Base-by-base conservation (phyloP, 2,113 vertebrate genomes). In the Galeopterus variegatus region DNA sequence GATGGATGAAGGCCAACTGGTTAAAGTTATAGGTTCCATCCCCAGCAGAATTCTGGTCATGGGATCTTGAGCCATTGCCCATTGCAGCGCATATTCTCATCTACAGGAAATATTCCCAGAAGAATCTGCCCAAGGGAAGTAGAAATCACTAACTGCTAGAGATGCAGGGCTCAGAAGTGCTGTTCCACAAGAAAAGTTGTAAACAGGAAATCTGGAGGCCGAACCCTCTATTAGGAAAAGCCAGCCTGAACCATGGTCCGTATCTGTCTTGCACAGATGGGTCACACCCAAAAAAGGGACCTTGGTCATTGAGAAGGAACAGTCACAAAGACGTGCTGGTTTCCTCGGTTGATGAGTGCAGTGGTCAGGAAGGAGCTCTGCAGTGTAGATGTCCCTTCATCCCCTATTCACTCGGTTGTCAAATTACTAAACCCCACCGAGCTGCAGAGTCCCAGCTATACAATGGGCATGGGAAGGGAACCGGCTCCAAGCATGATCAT, bases 121-220 rank as follows among this genome's bases (percentile, higher is more conserved):
- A 36, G 92, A 54, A 28, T 91, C 21, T 58, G 62, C 21, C 56
- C 56, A 72, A 52, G 48, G 36, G 58, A 80, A 70, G 82, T 56
- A 12, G 86, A 67, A 84, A 45, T 52, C 19, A 26, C 62, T 50
- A 28, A 26, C 41, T n/a, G 45, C 64, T 87, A 67, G 21, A 64
- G 54, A 64, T 3, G 2, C 33, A 14, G 67, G 33, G 24, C 17
- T 90, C 67, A 48, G 41, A 62, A 65, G 10, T 70, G n/a, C n/a
- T 41, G 60, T 15, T 56, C 54, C 24, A 28, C 2, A 26, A 80
- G 41, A 4, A 83, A 48, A 24, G 21, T 19, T 36, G 50, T 36
- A 81, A 88, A 88, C 80, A 88, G 81, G 90, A 93, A 72, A 69
- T 18, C 48, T 84, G 83, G 31, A 54, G 41, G 14, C 67, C 26